Conservation (phyloP, 2,113 vertebrate species). For the Lasiurus cinereus region DNA sequence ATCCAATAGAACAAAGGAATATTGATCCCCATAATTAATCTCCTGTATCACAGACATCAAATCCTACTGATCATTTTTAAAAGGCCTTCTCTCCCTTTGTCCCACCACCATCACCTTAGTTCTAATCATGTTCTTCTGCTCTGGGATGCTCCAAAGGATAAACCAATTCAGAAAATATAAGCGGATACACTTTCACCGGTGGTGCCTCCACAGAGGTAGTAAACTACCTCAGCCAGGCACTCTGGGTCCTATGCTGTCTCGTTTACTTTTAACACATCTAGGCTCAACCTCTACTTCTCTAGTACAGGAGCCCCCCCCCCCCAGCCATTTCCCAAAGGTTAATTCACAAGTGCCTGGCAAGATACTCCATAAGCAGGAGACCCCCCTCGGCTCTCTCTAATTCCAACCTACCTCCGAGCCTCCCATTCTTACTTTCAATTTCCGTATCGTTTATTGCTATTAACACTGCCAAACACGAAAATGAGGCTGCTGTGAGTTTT, state of each 20-base stretch:
- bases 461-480: neutral
- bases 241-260: neutral
- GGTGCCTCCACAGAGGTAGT: neutral
- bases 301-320: neutral
- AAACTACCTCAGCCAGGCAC: neutral
- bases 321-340: neutral
- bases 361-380: fast-evolving
- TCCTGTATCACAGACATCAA: neutral
- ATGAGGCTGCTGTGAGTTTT: neutral
- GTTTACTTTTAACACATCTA: neutral
- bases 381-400: neutral
- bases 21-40: neutral
- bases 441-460: neutral
- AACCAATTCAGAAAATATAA: neutral
- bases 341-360: neutral
- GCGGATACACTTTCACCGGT: neutral
- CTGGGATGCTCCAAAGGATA: neutral
- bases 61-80: neutral
- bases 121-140: neutral
- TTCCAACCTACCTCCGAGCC: neutral
- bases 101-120: neutral
- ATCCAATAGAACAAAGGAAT: neutral
- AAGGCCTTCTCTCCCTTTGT: neutral
- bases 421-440: neutral
- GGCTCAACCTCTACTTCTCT: neutral